Evolutionary conservation across 1,140 invertebrate species (phyloP), one percentile per base, ranked within the genome.

Genomic region (Aphaenogaster rudis): DNA sequence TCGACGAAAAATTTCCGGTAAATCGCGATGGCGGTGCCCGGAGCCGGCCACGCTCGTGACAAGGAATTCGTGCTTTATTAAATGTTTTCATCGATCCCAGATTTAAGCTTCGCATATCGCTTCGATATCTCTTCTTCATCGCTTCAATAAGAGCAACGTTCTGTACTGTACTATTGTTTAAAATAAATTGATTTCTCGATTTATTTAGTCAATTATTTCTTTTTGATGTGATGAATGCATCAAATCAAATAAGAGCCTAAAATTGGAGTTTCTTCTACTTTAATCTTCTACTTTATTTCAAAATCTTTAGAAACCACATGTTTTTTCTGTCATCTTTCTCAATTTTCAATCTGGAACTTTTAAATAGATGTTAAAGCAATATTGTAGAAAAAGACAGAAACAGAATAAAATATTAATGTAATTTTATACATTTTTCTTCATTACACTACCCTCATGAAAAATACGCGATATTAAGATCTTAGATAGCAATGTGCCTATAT

Each of bases 41-140:
- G 42, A 59, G 33, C 86, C 21, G 17, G 72, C 21, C 50, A 13
- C 39, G 36, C 42, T 67, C 33, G 59, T 57, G 50, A 50, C 63
- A 39, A 88, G 71, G 81, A 88, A 88, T 90, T 90, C 45, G 76
- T 52, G 52, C 74, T 21, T 90, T 90, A 90, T 90, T 86, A 76
- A 39, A 76, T n/a, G 52, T 54, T 84, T 88, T 87, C 54, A 84
- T 74, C 48, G 61, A 69, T 42, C 66, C n/a, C 39, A 11, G 42
- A 54, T 76, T 79, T 64, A n/a, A 78, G 39, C 3, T 7, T 13
- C n/a, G 39, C 39, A 71, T 17, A 57, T 61, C 50, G 28, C 54
- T 50, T 36, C 8, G 36, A 42, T 28, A 48, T 78, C 4, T 42
- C 9, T n/a, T 39, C 9, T 21, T 78, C 15, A 36, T 63, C 9